Conservation (phyloP, 2,888 invertebrate genomes). For the Acrobasis repandana region DNA sequence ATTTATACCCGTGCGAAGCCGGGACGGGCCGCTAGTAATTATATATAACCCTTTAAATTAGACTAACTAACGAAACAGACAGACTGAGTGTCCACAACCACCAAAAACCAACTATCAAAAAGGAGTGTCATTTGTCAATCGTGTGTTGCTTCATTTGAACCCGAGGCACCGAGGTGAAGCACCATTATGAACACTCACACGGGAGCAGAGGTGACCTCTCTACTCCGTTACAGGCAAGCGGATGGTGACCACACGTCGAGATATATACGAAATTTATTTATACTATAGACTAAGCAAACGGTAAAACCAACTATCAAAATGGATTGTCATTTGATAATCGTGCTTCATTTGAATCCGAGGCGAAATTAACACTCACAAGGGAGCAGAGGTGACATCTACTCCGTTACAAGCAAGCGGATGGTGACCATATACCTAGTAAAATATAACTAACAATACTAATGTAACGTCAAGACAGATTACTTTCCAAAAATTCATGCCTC, state of each 20-base stretch:
- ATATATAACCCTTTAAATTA: too few species aligned
- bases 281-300: too few species aligned
- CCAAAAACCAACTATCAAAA: conserved; percentile 6
- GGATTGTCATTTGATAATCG: conserved; percentile 6
- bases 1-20: too few species aligned
- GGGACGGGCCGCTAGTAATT: too few species aligned
- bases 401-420: not conserved
- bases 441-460: too few species aligned
- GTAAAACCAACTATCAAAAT: conserved; percentile 3
- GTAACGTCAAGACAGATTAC: too few species aligned
- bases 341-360: conserved; percentile 17
- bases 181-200: conserved; percentile 24
- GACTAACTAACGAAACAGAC: too few species aligned
- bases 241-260: not conserved
- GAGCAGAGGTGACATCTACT: conserved; percentile 23
- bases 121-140: conserved; percentile 8
- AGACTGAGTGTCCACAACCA: too few species aligned
- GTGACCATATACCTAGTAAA: too few species aligned
- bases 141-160: conserved; percentile 15
- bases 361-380: conserved; percentile 25
- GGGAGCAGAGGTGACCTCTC: conserved; percentile 25
- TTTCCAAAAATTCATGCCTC: too few species aligned
- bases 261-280: not conserved
- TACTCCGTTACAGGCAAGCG: conserved; percentile 3
- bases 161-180: conserved; percentile 10